A percentile compares a stretch with the other conserved stretches of the same genome.
These are phyloP conservation scores for Antheraea assamensis DNA, from an alignment of 2,888 invertebrate species.

Conservation along the genomic window DNA sequence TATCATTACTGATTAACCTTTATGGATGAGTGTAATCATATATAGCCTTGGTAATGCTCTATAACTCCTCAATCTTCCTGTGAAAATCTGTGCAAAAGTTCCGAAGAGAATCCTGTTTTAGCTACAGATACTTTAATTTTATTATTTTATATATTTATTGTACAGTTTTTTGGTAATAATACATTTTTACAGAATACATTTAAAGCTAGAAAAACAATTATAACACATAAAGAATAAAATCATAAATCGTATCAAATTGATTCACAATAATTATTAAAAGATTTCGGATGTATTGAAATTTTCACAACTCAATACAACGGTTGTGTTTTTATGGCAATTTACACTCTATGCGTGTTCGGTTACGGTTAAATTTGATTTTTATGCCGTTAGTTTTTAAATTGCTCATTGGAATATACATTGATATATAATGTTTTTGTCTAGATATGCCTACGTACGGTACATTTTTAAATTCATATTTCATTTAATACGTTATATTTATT, in stretches of 20 bases:
- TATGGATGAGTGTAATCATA: too few relatives aligned
- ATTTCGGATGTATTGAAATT: slow-evolving; percentile 47
- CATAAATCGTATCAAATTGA: slow-evolving; percentile 62
- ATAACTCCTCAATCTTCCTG: too few relatives aligned
- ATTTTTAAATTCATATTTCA: too few relatives aligned
- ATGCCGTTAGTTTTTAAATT: slow-evolving; percentile 28
- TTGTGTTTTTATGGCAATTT: slow-evolving; percentile 33
- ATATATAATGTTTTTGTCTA: slow-evolving; percentile 13
- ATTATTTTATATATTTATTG: too few relatives aligned
- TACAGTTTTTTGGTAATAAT: too few relatives aligned
- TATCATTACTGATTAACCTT: too few relatives aligned
- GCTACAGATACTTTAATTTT: too few relatives aligned
- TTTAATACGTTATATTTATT: too few relatives aligned
- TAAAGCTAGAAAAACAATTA: slow-evolving; percentile 34
- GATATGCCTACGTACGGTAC: slow-evolving; percentile 6
- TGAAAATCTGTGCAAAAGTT: too few relatives aligned
- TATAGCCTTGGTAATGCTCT: too few relatives aligned
- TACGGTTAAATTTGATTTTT: slow-evolving; percentile 31
- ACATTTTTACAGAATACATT: not conserved
- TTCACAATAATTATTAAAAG: slow-evolving; percentile 48
- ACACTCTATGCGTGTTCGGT: slow-evolving; percentile 33
- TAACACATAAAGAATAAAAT: slow-evolving; percentile 40
- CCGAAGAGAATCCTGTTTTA: too few relatives aligned
- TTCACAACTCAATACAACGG: slow-evolving; percentile 31
- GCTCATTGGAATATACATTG: slow-evolving; percentile 22